phyloP scores from a whole-genome alignment of 2,888 invertebrate genomes.

The Iselma pallidipennis region DNA sequence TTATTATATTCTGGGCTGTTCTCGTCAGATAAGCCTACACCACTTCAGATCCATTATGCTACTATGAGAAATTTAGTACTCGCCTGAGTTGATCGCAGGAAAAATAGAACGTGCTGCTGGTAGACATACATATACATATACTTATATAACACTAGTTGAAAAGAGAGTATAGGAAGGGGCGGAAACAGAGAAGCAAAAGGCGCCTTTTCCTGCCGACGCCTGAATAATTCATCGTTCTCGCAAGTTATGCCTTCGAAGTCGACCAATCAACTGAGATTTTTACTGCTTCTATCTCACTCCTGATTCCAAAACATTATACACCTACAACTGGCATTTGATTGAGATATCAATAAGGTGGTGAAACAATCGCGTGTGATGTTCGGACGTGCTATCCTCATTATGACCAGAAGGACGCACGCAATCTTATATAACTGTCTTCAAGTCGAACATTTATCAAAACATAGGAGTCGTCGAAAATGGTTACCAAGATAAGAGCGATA shows the following conservation, averaged over 20 bases:
- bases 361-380: constrained; percentile 31
- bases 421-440: constrained; percentile 9
- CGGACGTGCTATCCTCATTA: constrained; percentile 25
- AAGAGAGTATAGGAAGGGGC: constrained; percentile 23
- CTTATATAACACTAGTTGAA: too few relatives aligned
- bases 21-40: constrained; percentile 45
- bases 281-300: constrained; percentile 8
- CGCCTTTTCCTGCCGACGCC: constrained; percentile 35
- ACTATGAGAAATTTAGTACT: constrained; percentile 44
- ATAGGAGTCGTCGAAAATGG: constrained; percentile 12
- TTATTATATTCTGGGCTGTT: constrained; percentile 43
- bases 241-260: constrained; percentile 34
- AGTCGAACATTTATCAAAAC: constrained; percentile 17
- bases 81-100: constrained; percentile 39
- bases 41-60: constrained; percentile 43
- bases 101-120: constrained; percentile 41
- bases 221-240: constrained; percentile 41
- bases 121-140: constrained; percentile 8
- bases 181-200: constrained; percentile 19
- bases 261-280: constrained; percentile 35
- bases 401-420: constrained; percentile 23
- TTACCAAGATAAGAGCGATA: not conserved
- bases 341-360: constrained; percentile 33
- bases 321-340: constrained; percentile 17
- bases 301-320: too few relatives aligned